Conservation (phyloP, 2,888 invertebrate species). For the Aspidiotus destructor region DNA sequence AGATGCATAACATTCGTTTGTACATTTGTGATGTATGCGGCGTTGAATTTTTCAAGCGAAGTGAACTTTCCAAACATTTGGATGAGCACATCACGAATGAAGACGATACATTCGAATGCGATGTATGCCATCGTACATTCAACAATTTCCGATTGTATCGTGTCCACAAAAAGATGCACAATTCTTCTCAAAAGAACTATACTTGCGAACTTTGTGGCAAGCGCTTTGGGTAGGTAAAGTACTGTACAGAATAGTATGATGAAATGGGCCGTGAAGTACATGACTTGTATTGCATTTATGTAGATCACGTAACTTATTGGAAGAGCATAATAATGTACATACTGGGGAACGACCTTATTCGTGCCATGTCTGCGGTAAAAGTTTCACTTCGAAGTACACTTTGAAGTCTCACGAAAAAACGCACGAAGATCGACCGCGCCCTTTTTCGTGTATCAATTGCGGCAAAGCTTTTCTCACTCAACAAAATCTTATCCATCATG, state of each 20-base stretch:
- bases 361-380: slow-evolving; percentile 58
- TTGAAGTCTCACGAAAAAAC: slow-evolving; percentile 66
- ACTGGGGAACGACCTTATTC: slow-evolving; percentile 57
- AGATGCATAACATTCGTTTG: slow-evolving; percentile 51
- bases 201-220: slow-evolving; percentile 57
- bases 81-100: slow-evolving; percentile 54
- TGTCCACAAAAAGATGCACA: slow-evolving; percentile 56
- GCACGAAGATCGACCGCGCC: slow-evolving; percentile 57
- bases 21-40: slow-evolving; percentile 65
- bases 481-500: slow-evolving; percentile 65
- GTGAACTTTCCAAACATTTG: slow-evolving; percentile 45
- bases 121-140: slow-evolving; percentile 54
- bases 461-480: slow-evolving; percentile 64
- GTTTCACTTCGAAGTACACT: slow-evolving; percentile 70
- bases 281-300: slow-evolving; percentile 37
- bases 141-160: slow-evolving; percentile 52
- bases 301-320: slow-evolving; percentile 57
- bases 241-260: background rate
- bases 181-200: slow-evolving; percentile 53
- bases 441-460: slow-evolving; percentile 56
- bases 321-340: slow-evolving; percentile 64
- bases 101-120: slow-evolving; percentile 55
- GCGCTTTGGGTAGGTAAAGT: slow-evolving; percentile 48
- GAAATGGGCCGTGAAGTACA: background rate
- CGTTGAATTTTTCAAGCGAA: slow-evolving; percentile 51